Percentiles rank a stretch among this genome's conserved stretches.
Evolutionary conservation across 2,888 invertebrate genomes (phyloP).

Genomic region (Eupithecia subfuscata): DNA sequence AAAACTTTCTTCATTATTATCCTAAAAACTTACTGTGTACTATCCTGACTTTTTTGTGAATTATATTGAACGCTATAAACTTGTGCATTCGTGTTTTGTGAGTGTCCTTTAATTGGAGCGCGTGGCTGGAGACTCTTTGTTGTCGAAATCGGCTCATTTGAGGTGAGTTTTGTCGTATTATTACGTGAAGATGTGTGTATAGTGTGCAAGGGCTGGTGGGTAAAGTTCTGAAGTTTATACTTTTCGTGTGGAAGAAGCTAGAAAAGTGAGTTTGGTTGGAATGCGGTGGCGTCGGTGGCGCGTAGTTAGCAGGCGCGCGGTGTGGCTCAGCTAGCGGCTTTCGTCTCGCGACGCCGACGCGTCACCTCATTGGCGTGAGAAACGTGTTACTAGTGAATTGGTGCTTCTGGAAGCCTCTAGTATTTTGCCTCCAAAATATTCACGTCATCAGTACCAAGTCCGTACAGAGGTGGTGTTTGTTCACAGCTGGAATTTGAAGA

Average conservation of each 20-base stretch:
- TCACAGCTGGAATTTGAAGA: conserved; percentile 1
- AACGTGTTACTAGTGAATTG: conserved; percentile 66
- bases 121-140: conserved; percentile 84
- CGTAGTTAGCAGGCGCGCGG: conserved; percentile 57
- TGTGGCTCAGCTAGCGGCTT: conserved; percentile 66
- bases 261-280: conserved; percentile 39
- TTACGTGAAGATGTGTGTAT: conserved; percentile 50
- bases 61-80: conserved; percentile 63
- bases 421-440: conserved; percentile 14
- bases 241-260: conserved; percentile 17
- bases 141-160: conserved; percentile 80
- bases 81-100: conserved; percentile 82
- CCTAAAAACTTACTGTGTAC: conserved; percentile 67
- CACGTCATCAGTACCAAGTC: conserved; percentile 21
- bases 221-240: conserved; percentile 44
- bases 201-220: conserved; percentile 35
- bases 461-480: conserved; percentile 24
- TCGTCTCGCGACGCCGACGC: conserved; percentile 74
- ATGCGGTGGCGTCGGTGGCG: conserved; percentile 74
- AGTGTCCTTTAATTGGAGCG: conserved; percentile 82
- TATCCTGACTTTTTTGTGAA: conserved; percentile 68
- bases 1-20: conserved; percentile 72
- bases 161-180: conserved; percentile 71
- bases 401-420: conserved; percentile 67
- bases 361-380: conserved; percentile 71